These are phyloP conservation scores for Diachrysia chrysitis DNA, from an alignment of 2,888 invertebrate genomes.

Conservation along the genomic window DNA sequence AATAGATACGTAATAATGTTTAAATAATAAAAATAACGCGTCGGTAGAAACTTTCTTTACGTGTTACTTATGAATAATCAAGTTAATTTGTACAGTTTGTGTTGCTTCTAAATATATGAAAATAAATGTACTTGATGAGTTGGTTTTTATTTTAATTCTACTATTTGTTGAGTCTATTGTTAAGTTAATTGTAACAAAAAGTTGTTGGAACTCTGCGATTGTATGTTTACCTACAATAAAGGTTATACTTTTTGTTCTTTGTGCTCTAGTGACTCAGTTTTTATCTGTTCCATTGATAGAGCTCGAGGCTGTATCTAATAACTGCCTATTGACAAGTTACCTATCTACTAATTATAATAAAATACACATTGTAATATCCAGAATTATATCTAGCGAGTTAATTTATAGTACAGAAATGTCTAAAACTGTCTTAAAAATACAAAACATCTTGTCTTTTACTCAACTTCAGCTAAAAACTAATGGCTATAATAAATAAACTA, in stretches of 20 bases:
- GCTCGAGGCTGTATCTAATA: neutral
- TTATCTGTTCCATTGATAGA: neutral
- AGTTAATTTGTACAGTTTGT: constrained; percentile 29
- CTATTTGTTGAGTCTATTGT: neutral
- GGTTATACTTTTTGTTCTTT: constrained; percentile 6
- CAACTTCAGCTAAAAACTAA: no score
- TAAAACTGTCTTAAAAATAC: no score
- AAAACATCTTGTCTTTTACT: no score
- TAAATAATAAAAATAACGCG: neutral
- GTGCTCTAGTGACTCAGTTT: neutral
- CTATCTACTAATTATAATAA: neutral
- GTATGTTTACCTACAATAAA: neutral
- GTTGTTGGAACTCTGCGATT: neutral
- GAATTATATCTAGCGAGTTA: no score
- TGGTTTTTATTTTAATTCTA: neutral
- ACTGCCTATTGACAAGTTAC: neutral
- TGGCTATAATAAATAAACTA: no score
- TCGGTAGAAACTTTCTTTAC: constrained; percentile 16
- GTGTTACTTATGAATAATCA: constrained; percentile 34
- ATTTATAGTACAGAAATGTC: no score
- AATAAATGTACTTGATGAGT: constrained; percentile 24
- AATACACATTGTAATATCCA: neutral
- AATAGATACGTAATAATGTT: neutral
- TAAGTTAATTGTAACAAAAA: neutral
- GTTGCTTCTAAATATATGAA: constrained; percentile 12